These are phyloP conservation scores for Pyrochroa serraticornis DNA, from an alignment of 2,888 invertebrate genomes.

Conservation along the genomic window DNA sequence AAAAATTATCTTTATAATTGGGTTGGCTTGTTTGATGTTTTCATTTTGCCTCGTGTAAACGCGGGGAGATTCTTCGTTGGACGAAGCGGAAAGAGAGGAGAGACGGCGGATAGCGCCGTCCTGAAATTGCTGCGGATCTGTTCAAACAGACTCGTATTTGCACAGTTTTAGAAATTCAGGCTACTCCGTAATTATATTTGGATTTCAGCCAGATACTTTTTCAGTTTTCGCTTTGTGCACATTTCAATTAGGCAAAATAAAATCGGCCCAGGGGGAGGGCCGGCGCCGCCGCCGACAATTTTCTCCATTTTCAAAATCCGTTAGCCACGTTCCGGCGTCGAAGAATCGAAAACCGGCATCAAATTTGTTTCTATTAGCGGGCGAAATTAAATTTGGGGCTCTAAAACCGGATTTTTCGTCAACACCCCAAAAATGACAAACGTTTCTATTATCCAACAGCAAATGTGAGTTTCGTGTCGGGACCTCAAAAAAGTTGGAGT, in stretches of 20 bases:
- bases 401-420: no score
- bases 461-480: constrained; percentile 22
- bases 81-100: constrained; percentile 18
- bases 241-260: constrained; percentile 44
- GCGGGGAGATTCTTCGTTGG: constrained; percentile 12
- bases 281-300: no score
- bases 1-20: constrained; percentile 30
- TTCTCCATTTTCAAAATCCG: no score
- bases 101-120: constrained; percentile 17
- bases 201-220: constrained; percentile 47
- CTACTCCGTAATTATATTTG: constrained; percentile 47
- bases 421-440: no score
- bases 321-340: no score
- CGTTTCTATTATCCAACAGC: neutral
- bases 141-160: constrained; percentile 42
- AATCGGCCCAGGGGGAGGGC: constrained; percentile 14
- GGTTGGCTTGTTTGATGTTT: constrained; percentile 28
- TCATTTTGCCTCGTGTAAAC: constrained; percentile 24
- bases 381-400: no score
- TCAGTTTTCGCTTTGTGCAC: constrained; percentile 48
- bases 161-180: constrained; percentile 44
- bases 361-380: no score
- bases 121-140: constrained; percentile 38
- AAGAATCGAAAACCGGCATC: no score
- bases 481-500: constrained; percentile 19